phyloP scores from a whole-genome alignment of 2,888 invertebrate genomes.

The Hydriomena furcata region DNA sequence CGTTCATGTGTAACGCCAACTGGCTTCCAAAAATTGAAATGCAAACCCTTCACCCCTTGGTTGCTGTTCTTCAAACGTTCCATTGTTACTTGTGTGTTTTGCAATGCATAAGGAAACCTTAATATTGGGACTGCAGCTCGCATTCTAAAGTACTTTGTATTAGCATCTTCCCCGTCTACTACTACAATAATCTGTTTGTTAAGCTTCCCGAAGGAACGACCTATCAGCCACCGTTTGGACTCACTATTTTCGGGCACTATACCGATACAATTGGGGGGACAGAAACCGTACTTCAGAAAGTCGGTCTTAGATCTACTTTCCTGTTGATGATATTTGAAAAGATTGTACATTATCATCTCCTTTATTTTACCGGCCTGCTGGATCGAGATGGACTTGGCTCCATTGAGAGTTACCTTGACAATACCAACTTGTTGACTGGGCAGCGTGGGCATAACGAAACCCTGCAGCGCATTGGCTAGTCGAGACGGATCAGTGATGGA shows the following conservation, averaged over 20 bases:
- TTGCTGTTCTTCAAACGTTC: constrained; percentile 61
- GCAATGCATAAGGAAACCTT: constrained; percentile 27
- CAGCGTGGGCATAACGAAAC: constrained; percentile 58
- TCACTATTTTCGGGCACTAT: constrained; percentile 64
- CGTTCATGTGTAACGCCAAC: constrained; percentile 15
- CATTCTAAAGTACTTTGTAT: constrained; percentile 55
- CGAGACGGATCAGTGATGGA: constrained; percentile 40
- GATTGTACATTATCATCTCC: constrained; percentile 59
- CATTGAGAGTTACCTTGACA: constrained; percentile 60
- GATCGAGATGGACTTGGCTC: constrained; percentile 51
- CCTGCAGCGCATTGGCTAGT: constrained; percentile 43
- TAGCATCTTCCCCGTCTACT: constrained; percentile 50
- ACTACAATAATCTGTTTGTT: constrained; percentile 51
- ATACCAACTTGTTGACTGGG: constrained; percentile 17
- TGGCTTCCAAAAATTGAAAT: constrained; percentile 63
- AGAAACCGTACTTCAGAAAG: constrained; percentile 64
- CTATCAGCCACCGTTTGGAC: constrained; percentile 59
- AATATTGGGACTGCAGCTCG: constrained; percentile 34
- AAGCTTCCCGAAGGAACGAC: constrained; percentile 56
- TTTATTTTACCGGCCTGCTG: constrained; percentile 61
- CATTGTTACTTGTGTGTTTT: constrained; percentile 31
- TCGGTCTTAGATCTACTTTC: constrained; percentile 54
- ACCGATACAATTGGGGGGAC: constrained; percentile 59
- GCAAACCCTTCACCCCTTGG: constrained; percentile 60
- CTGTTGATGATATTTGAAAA: constrained; percentile 60